Evolutionary conservation across 2,888 invertebrate species (phyloP).

Genomic region (Melitaea athalia): DNA sequence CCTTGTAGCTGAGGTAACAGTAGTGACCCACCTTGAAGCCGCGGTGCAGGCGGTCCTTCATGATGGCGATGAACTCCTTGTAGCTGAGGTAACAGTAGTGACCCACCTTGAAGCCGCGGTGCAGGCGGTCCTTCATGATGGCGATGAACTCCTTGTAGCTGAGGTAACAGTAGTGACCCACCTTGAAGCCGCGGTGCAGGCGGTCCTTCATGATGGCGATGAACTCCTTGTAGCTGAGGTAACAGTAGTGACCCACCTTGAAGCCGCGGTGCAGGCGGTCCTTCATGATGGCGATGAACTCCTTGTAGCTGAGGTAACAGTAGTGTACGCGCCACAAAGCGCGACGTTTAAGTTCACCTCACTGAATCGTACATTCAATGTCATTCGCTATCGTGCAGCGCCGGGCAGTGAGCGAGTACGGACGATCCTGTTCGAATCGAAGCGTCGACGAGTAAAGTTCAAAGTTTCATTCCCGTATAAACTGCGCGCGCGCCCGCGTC

Average conservation of each 20-base stretch:
- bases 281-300: constrained; percentile 99
- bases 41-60: constrained; percentile 97
- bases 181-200: constrained; percentile 96
- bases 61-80: constrained; percentile 98
- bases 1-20: constrained; percentile 96
- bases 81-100: too few relatives aligned
- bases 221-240: constrained; percentile 97
- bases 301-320: constrained; percentile 96
- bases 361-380: too few relatives aligned
- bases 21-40: constrained; percentile 98
- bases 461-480: too few relatives aligned
- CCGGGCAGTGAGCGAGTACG: too few relatives aligned
- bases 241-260: too few relatives aligned
- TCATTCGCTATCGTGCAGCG: too few relatives aligned
- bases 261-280: constrained; percentile 97
- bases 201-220: constrained; percentile 99
- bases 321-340: too few relatives aligned
- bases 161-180: too few relatives aligned
- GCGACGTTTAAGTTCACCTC: too few relatives aligned
- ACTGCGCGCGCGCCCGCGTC: too few relatives aligned
- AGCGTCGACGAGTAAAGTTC: too few relatives aligned
- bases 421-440: too few relatives aligned
- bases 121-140: constrained; percentile 98
- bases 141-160: constrained; percentile 99
- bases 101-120: constrained; percentile 97